Base-by-base conservation (phyloP, 2,113 vertebrate genomes). In the Hemibates koningsi region DNA sequence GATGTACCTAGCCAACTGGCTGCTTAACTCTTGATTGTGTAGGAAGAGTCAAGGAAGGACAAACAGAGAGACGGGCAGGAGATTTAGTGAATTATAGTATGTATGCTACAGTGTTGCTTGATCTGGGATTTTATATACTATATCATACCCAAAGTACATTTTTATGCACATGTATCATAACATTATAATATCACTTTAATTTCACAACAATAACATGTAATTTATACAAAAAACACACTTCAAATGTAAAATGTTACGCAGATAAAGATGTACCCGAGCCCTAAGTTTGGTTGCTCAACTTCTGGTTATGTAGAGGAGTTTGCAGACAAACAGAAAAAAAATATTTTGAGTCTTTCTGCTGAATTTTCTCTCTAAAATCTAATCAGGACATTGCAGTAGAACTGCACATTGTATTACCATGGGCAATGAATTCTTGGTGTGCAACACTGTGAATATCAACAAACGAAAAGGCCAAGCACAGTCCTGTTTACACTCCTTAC, bases 81-180 rank as follows among this genome's bases (percentile, higher is more conserved):
- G 7, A 73, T 27, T 73, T 73, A 10, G 38, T 45, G 38, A 73
- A 27, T 43, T 27, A 71, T 73, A 45, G 4, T 48, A 48, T 68
- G 16, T 6, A 27, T 71, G 21, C n/a, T 43, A 71, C 36, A 41
- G n/a, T 16, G 66, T 16, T 43, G n/a, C 12, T 6, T 71, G 36
- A 14, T 71, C 36, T 43, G 66, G n/a, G 66, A 43, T 71, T 71
- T 43, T 71, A 71, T 38, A 27, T 71, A 71, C 13, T 71, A 71
- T 71, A 71, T 10, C 8, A 43, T 43, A 3, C 38, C 38, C 3
- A 0, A 45, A 43, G 21, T 43, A 16, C 38, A 24, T 45, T 43
- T 71, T 27, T 45, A 45, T 16, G 13, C 66, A 24, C n/a, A 41
- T 71, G 38, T 43, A 71, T 71, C n/a, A 24, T 66, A 66, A 66